These are phyloP conservation scores for Lutraria rhynchaena DNA, from an alignment of 1,140 invertebrate species.

Conservation along the genomic window DNA sequence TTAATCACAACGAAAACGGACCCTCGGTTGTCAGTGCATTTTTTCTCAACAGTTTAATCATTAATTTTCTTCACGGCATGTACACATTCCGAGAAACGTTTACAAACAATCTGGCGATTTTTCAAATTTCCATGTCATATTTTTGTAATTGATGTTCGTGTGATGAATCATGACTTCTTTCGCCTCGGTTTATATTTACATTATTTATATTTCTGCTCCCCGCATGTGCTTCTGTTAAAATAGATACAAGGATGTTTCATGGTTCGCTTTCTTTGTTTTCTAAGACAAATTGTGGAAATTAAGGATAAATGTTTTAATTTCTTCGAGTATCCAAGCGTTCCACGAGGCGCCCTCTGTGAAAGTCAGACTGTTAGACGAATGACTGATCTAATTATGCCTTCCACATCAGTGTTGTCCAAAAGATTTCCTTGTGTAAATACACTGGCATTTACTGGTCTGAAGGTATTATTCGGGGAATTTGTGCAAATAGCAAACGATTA, in stretches of 20 bases:
- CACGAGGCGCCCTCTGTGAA: background rate
- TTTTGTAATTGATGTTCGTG: constrained; percentile 16
- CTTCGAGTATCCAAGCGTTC: too few relatives aligned
- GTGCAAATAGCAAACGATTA: constrained; percentile 36
- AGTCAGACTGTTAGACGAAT: background rate
- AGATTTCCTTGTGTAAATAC: constrained; percentile 43
- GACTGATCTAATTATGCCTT: background rate
- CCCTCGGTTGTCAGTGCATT: constrained; percentile 13
- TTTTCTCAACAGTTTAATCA: constrained; percentile 30
- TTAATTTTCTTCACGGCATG: constrained; percentile 32
- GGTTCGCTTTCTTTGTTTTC: too few relatives aligned
- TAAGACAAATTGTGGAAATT: too few relatives aligned
- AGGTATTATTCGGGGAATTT: constrained; percentile 18
- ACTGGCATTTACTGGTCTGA: constrained; percentile 38
- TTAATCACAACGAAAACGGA: constrained; percentile 19
- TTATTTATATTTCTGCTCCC: too few relatives aligned
- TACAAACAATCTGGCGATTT: constrained; percentile 41
- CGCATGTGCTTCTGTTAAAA: too few relatives aligned
- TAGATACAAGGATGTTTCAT: too few relatives aligned
- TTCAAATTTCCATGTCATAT: constrained; percentile 33
- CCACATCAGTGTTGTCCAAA: constrained; percentile 22
- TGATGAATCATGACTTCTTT: constrained; percentile 26
- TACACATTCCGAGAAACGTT: constrained; percentile 28
- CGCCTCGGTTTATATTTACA: too few relatives aligned
- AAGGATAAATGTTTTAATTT: too few relatives aligned